These are phyloP conservation scores for Pseudomyrmex flavicornis DNA, from an alignment of 1,140 invertebrate genomes.

Conservation along the genomic window DNA sequence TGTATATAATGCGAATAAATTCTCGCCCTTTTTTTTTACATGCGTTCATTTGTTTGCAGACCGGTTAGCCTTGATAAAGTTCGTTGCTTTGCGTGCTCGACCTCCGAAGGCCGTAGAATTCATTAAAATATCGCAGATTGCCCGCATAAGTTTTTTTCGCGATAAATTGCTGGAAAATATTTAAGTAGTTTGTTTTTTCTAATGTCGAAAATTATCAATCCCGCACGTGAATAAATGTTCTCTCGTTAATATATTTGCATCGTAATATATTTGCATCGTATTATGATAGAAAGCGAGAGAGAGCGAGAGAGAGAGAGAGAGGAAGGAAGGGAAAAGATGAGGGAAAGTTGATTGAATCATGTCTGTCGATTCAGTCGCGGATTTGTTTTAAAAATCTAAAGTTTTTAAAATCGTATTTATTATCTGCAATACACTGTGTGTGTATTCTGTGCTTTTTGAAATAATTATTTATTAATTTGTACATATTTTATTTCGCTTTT, in stretches of 20 bases:
- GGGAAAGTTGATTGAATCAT: too few relatives aligned
- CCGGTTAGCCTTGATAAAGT: slow-evolving; percentile 66
- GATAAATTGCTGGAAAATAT: slow-evolving; percentile 21
- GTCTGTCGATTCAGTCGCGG: not conserved
- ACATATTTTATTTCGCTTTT: too few relatives aligned
- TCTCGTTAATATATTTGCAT: not conserved
- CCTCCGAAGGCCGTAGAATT: slow-evolving; percentile 68
- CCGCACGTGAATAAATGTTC: slow-evolving; percentile 11
- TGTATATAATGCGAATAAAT: not conserved
- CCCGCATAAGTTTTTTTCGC: slow-evolving; percentile 56
- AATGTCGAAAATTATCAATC: not conserved
- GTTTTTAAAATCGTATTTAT: slow-evolving; percentile 10
- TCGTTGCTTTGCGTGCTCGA: slow-evolving; percentile 69
- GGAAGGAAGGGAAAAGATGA: not conserved
- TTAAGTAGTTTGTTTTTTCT: not conserved
- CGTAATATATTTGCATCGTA: not conserved
- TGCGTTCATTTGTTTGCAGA: slow-evolving; percentile 14
- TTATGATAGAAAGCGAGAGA: not conserved
- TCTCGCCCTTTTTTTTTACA: slow-evolving; percentile 11
- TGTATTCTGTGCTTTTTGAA: not conserved
- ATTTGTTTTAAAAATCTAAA: not conserved
- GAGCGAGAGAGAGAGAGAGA: slow-evolving; percentile 18
- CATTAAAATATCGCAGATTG: slow-evolving; percentile 55
- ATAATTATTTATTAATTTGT: slow-evolving; percentile 17
- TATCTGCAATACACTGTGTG: too few relatives aligned